Conservation (phyloP, 1,140 invertebrate species). For the Delia radicum region DNA sequence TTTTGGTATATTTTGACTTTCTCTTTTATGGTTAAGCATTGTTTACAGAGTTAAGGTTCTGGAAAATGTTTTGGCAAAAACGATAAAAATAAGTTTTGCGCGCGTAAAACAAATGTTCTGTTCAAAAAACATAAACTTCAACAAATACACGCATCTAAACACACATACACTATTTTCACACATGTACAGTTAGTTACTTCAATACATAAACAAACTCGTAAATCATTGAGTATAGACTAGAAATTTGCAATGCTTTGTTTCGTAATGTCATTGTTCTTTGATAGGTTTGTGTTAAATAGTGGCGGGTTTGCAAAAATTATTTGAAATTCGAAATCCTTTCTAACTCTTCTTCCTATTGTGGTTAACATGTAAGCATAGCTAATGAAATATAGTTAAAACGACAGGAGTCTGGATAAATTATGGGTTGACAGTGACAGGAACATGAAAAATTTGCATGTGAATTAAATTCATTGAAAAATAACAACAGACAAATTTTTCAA, state of each 20-base stretch:
- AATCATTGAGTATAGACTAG: not conserved
- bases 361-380: not conserved
- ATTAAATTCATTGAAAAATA: not conserved
- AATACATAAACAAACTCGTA: not conserved
- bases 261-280: not conserved
- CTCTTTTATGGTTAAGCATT: not conserved
- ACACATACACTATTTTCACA: not conserved
- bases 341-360: constrained; percentile 10
- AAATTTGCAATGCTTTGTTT: constrained; percentile 12
- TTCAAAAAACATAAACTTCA: not conserved
- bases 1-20: not conserved
- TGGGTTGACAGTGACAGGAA: not conserved
- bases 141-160: not conserved
- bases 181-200: not conserved
- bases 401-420: not conserved
- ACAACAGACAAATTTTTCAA: not conserved
- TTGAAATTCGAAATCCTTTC: too few relatives aligned
- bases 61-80: too few relatives aligned
- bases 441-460: not conserved
- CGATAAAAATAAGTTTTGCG: not conserved
- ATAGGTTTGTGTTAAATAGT: not conserved
- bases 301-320: too few relatives aligned
- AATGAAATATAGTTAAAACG: not conserved
- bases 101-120: constrained; percentile 15
- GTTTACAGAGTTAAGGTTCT: not conserved